phyloP scores from a whole-genome alignment of 2,113 vertebrate species.

The Pseudorectes ferrugineus region DNA sequence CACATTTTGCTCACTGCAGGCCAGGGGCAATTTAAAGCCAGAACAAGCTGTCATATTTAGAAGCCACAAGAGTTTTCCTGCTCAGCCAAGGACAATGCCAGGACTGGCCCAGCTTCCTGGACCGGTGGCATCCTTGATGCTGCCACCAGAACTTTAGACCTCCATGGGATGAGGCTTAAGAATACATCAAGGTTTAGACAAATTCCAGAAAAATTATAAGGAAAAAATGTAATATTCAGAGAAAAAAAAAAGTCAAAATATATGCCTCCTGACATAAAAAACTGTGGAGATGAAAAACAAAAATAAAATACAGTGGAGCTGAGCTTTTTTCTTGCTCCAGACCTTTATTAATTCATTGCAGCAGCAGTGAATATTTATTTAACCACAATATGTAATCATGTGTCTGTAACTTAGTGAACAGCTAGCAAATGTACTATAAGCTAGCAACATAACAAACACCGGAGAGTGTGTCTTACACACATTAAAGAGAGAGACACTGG shows the following conservation, averaged over 20 bases:
- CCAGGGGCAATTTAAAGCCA: background rate
- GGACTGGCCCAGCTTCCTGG: background rate
- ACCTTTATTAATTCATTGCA: background rate
- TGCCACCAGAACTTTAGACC: background rate
- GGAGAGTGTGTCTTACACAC: background rate
- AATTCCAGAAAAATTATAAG: background rate
- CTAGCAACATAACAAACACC: background rate
- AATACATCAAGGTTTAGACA: background rate
- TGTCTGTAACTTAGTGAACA: background rate
- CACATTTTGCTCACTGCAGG: background rate
- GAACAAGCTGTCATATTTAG: background rate
- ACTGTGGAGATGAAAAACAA: background rate
- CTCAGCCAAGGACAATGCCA: background rate
- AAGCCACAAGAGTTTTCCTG: background rate
- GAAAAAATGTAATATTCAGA: background rate
- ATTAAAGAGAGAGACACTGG: background rate
- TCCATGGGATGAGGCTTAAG: background rate
- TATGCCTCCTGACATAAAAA: background rate
- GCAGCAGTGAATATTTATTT: background rate
- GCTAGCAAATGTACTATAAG: background rate
- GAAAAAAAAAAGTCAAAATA: background rate
- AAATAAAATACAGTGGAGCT: background rate
- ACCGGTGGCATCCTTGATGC: rapidly evolving
- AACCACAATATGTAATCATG: background rate
- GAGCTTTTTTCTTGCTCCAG: background rate